Evolutionary conservation across 2,113 vertebrate genomes (phyloP).

Genomic region (Chaenogobius annularis): DNA sequence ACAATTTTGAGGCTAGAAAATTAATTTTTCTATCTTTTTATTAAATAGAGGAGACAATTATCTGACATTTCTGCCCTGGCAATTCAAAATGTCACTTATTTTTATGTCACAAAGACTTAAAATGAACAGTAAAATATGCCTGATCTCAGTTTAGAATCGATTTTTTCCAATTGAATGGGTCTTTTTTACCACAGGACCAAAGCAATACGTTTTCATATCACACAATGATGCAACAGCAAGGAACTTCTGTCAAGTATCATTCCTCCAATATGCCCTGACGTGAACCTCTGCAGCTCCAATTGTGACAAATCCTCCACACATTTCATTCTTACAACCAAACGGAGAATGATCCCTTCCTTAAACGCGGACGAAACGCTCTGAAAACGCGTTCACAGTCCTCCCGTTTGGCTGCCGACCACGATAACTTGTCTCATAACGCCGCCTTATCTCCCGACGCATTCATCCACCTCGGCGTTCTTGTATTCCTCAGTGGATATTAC

Average conservation of each 20-base stretch:
- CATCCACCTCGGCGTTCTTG: background rate
- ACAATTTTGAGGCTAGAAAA: too few species aligned
- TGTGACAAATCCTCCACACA: background rate
- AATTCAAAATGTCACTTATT: too few species aligned
- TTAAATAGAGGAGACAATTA: too few species aligned
- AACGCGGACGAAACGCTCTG: background rate
- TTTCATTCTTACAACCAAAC: background rate
- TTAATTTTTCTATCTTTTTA: too few species aligned
- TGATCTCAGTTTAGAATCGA: too few species aligned
- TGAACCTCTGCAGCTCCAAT: background rate
- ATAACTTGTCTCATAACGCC: background rate
- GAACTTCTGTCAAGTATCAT: background rate
- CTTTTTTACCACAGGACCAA: too few species aligned
- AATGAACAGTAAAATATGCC: too few species aligned
- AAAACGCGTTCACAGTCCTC: background rate
- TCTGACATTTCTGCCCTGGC: too few species aligned
- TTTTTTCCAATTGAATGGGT: too few species aligned
- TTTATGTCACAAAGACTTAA: too few species aligned
- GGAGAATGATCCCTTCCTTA: background rate
- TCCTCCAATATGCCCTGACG: background rate
- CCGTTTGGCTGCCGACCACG: background rate
- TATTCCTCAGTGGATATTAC: conserved; percentile 1
- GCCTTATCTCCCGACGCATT: background rate
- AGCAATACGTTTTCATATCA: too few species aligned
- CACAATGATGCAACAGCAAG: too few species aligned